A percentile compares a stretch with the other conserved stretches of the same genome.
phyloP scores from a whole-genome alignment of 2,888 invertebrate genomes.

The Eupsilia transversa region DNA sequence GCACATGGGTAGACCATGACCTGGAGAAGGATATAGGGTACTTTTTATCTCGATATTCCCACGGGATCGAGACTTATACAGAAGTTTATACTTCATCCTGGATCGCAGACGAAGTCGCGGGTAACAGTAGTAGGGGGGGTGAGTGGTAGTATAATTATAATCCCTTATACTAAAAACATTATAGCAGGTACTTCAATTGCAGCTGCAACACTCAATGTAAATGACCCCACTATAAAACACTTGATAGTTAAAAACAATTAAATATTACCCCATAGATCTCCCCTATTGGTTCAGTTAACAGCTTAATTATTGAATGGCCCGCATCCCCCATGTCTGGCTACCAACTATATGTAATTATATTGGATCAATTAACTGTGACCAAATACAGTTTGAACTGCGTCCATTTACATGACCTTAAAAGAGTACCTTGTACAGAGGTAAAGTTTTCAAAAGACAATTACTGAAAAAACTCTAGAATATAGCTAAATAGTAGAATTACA shows the following conservation, averaged over 20 bases:
- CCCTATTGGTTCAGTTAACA: conserved; percentile 20
- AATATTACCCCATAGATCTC: conserved; percentile 13
- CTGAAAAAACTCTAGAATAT: neutral
- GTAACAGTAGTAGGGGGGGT: too few relatives aligned
- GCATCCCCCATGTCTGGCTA: conserved; percentile 40
- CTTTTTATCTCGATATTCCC: too few relatives aligned
- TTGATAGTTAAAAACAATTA: conserved; percentile 30
- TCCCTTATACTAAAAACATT: neutral
- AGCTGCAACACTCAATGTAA: conserved; percentile 46
- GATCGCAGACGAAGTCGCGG: too few relatives aligned
- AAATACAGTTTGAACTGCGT: neutral
- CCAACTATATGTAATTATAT: conserved; percentile 36
- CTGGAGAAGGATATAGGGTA: too few relatives aligned
- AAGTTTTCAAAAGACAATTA: neutral
- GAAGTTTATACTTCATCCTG: too few relatives aligned
- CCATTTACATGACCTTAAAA: neutral
- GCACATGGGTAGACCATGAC: too few relatives aligned
- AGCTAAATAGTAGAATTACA: too few relatives aligned
- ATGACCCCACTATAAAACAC: conserved; percentile 9
- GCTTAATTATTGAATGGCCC: conserved; percentile 49
- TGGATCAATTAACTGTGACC: conserved; percentile 27
- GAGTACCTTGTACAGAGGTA: too few relatives aligned
- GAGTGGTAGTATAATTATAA: neutral
- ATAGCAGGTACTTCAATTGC: conserved; percentile 8
- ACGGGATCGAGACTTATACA: too few relatives aligned